These are phyloP conservation scores for Quadriops clusia DNA, from an alignment of 2,888 invertebrate species.

Conservation along the genomic window DNA sequence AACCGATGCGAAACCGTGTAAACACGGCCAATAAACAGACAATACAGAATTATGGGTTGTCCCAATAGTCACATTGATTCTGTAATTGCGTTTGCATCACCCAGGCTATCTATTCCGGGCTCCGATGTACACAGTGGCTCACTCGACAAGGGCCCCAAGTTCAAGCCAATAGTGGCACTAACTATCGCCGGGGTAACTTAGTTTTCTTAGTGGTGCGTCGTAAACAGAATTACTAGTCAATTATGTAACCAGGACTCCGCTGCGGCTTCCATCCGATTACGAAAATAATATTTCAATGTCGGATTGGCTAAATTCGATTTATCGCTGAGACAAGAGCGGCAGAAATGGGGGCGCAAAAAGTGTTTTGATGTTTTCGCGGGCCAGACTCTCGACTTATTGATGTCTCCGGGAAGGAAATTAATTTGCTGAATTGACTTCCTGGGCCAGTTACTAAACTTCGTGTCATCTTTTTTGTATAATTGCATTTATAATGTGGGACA, in stretches of 20 bases:
- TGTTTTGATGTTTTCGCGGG: too few relatives aligned
- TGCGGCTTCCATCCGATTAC: slow-evolving; percentile 13
- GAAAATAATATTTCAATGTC: slow-evolving; percentile 10
- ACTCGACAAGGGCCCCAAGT: slow-evolving; percentile 7
- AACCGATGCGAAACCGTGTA: slow-evolving; percentile 7
- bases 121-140: slow-evolving; percentile 8
- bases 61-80: slow-evolving; percentile 23
- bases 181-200: slow-evolving; percentile 15
- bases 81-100: slow-evolving; percentile 22
- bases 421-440: too few relatives aligned
- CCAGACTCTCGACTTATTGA: too few relatives aligned
- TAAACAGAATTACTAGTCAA: slow-evolving; percentile 22
- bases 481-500: too few relatives aligned
- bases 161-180: slow-evolving; percentile 9
- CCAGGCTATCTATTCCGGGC: slow-evolving; percentile 16
- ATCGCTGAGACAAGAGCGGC: too few relatives aligned
- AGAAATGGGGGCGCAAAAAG: too few relatives aligned
- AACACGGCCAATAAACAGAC: slow-evolving; percentile 21
- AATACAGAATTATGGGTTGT: slow-evolving; percentile 18
- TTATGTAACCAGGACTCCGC: slow-evolving; percentile 16
- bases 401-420: too few relatives aligned
- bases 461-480: too few relatives aligned
- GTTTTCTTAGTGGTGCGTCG: slow-evolving; percentile 16
- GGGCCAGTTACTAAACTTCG: too few relatives aligned
- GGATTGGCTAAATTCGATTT: too few relatives aligned